A percentile compares a stretch with the other conserved stretches of the same genome.
phyloP scores from a whole-genome alignment of 2,113 vertebrate genomes.

The Syngnathus scovelli region DNA sequence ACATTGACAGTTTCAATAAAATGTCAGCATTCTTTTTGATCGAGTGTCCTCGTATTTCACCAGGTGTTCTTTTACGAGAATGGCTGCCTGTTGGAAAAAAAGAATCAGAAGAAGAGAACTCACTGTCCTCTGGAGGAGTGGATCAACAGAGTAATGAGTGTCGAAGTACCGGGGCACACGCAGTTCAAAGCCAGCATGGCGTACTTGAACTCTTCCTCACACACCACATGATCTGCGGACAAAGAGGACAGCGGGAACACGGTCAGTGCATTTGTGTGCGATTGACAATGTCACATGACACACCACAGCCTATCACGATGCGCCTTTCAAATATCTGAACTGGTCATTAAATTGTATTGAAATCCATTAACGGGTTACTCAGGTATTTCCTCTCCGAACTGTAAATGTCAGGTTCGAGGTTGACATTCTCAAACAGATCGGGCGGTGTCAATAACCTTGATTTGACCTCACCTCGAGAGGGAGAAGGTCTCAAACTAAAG shows the following conservation, averaged over 20 bases:
- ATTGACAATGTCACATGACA: not conserved
- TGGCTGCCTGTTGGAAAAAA: not conserved
- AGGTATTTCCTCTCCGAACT: not conserved
- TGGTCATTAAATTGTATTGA: not conserved
- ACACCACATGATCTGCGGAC: slow-evolving; percentile 77
- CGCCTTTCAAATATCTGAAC: not conserved
- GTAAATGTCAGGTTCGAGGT: slow-evolving; percentile 4
- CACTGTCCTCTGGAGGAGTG: slow-evolving; percentile 81
- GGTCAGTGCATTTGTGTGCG: not conserved
- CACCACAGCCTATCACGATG: not conserved
- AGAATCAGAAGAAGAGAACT: slow-evolving; percentile 42
- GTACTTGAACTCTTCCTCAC: slow-evolving; percentile 82
- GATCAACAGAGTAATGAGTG: slow-evolving; percentile 78
- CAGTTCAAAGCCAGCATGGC: slow-evolving; percentile 84
- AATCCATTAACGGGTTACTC: not conserved
- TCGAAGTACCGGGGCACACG: slow-evolving; percentile 78
- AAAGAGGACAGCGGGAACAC: slow-evolving; percentile 19
- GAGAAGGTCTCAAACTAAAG: not conserved
- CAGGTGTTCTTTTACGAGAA: not conserved
- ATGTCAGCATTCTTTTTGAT: not conserved
- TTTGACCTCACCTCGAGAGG: not conserved
- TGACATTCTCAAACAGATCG: not conserved
- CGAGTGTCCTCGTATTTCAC: not conserved
- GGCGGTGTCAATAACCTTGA: not conserved
- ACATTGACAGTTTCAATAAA: not conserved